Percentiles rank a stretch among this genome's conserved stretches.
These are phyloP conservation scores for Drosophila antonietae DNA, from an alignment of 2,888 invertebrate species.

Conservation along the genomic window DNA sequence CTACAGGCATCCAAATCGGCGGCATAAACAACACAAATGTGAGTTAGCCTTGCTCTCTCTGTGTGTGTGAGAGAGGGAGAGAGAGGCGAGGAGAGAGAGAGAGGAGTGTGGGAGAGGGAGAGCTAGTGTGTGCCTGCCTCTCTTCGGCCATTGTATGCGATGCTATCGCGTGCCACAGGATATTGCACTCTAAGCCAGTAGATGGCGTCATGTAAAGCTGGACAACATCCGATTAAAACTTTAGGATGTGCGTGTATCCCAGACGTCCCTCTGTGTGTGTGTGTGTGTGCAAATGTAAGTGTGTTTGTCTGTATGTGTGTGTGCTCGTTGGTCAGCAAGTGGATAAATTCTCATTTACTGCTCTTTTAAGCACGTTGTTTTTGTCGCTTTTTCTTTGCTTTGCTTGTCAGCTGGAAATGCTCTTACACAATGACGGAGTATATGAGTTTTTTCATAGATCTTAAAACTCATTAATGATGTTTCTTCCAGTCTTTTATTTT, in stretches of 20 bases:
- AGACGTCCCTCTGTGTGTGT: constrained; percentile 22
- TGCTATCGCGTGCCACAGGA: constrained; percentile 80
- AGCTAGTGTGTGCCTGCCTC: constrained; percentile 2
- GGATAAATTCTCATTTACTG: constrained; percentile 81
- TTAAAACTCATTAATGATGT: not conserved
- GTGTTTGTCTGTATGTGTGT: constrained; percentile 11
- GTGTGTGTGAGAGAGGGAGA: not conserved
- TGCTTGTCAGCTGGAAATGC: constrained; percentile 48
- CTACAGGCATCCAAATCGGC: constrained; percentile 45
- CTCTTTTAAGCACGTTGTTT: constrained; percentile 80
- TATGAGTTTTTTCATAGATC: not conserved
- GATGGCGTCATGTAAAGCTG: constrained; percentile 81
- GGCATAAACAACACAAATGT: constrained; percentile 61
- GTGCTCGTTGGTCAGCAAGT: constrained; percentile 70
- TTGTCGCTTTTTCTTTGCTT: constrained; percentile 58
- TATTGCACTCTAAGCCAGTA: constrained; percentile 81
- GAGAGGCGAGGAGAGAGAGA: not conserved
- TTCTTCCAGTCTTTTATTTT: not conserved
- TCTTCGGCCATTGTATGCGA: constrained; percentile 52
- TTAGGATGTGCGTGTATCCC: constrained; percentile 78
- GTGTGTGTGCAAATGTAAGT: constrained; percentile 12
- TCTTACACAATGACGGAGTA: not conserved
- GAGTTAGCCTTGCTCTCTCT: constrained; percentile 2
- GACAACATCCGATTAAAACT: constrained; percentile 80
- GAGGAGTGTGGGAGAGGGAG: constrained; percentile 1